Conservation (phyloP, 2,888 invertebrate genomes). For the Bruchidius siliquastri region DNA sequence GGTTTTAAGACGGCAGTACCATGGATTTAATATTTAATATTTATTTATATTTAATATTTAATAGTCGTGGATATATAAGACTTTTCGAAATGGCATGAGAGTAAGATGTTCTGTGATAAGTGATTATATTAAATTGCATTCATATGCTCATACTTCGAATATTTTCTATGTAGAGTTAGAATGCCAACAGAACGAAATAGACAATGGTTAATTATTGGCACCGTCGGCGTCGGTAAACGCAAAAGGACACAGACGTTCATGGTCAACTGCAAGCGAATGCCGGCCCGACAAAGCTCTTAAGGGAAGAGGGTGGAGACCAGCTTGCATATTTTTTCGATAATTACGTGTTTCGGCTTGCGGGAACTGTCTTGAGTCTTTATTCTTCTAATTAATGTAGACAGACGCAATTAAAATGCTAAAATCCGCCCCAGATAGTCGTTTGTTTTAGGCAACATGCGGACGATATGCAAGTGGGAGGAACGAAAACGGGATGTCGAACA, state of each 20-base stretch:
- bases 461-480: background rate
- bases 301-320: background rate
- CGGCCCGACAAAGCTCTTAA: background rate
- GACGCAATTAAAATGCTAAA: background rate
- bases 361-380: background rate
- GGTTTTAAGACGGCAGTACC: no score
- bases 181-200: no score
- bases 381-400: background rate
- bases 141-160: no score
- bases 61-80: no score
- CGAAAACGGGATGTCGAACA: no score
- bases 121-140: no score
- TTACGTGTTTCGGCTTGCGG: background rate
- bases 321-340: background rate
- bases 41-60: no score
- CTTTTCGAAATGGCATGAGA: no score
- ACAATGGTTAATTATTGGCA: background rate
- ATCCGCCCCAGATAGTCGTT: background rate
- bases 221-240: background rate
- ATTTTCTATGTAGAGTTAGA: no score
- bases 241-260: background rate
- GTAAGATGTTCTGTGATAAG: no score
- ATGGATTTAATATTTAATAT: no score
- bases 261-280: background rate
- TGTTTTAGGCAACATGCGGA: background rate